Percentiles rank a stretch among this genome's conserved stretches.
Conservation (phyloP, 2,888 invertebrate species). For the Polia nebulosa region DNA sequence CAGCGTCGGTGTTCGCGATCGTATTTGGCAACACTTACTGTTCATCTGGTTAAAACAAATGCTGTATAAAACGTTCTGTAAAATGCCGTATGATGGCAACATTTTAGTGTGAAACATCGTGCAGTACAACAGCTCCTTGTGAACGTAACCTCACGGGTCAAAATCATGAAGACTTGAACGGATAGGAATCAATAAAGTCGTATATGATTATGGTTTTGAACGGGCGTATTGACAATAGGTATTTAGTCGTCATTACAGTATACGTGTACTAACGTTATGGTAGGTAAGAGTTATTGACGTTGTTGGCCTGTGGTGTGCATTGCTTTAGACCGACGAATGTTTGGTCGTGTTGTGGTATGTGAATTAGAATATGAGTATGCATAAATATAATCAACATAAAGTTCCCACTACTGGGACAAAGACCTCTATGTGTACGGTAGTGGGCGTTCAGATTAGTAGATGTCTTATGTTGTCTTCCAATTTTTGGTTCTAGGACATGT, state of each 20-base stretch:
- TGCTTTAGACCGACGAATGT: slow-evolving; percentile 13
- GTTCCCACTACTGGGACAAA: neutral
- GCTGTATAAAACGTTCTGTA: neutral
- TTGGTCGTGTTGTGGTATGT: neutral
- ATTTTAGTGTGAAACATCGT: neutral
- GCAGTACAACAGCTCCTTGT: neutral
- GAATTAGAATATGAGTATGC: neutral
- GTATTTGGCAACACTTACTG: neutral
- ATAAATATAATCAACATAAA: neutral
- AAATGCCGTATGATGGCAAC: neutral
- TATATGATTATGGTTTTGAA: slow-evolving; percentile 19
- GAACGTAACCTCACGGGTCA: neutral
- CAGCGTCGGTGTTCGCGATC: neutral
- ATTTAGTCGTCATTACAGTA: slow-evolving; percentile 36
- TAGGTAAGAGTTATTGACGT: neutral
- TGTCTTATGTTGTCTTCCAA: too few relatives aligned
- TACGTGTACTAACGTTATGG: neutral
- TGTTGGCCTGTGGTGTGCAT: neutral
- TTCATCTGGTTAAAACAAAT: neutral
- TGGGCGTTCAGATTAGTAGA: too few relatives aligned
- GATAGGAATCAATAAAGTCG: slow-evolving; percentile 35
- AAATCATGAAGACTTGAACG: slow-evolving; percentile 14
- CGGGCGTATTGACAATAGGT: slow-evolving; percentile 32
- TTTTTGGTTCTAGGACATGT: too few relatives aligned
- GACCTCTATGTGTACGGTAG: too few relatives aligned